These are phyloP conservation scores for Lepas anatifera DNA, from an alignment of 2,888 invertebrate species.

Conservation along the genomic window DNA sequence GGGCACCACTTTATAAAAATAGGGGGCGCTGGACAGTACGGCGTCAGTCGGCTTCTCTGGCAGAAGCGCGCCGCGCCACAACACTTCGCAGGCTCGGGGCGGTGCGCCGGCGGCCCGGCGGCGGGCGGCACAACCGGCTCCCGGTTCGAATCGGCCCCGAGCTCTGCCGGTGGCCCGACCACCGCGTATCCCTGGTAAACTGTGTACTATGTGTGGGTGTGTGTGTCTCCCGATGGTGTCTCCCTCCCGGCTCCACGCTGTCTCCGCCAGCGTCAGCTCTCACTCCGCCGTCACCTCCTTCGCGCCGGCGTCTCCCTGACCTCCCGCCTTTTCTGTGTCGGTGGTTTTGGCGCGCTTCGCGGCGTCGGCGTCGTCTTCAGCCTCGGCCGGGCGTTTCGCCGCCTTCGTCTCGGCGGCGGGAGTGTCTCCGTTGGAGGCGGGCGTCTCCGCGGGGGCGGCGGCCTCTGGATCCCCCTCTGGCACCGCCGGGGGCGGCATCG, in stretches of 20 bases:
- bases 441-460: background rate
- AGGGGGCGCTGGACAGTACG: too few species aligned
- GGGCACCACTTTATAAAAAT: too few species aligned
- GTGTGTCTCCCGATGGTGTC: background rate
- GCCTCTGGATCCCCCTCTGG: too few species aligned
- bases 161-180: too few species aligned
- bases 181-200: background rate
- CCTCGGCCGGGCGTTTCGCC: background rate
- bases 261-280: background rate
- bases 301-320: too few species aligned
- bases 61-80: background rate
- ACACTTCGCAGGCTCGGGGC: background rate
- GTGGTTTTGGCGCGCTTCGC: background rate
- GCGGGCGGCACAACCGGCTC: background rate
- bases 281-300: background rate
- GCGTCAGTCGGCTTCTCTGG: too few species aligned
- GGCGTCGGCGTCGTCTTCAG: background rate
- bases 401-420: background rate
- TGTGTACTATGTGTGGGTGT: constrained; percentile 3
- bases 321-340: too few species aligned
- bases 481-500: constrained; percentile 1
- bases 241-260: background rate
- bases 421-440: background rate
- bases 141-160: background rate
- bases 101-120: background rate